phyloP scores from a whole-genome alignment of 2,888 invertebrate species.

The Heliconius sara region DNA sequence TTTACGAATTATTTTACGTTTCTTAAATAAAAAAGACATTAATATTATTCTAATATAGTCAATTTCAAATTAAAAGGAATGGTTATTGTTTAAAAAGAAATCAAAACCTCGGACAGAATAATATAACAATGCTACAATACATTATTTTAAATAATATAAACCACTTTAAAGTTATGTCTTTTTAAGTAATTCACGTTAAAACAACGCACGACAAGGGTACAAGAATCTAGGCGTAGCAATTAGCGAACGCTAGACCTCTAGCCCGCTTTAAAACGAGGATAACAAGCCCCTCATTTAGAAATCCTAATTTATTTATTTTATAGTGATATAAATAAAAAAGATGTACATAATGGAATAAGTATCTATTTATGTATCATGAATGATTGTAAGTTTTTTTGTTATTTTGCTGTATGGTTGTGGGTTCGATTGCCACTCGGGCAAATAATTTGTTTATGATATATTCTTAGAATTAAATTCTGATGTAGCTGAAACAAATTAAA shows the following conservation, averaged over 20 bases:
- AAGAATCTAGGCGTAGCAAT: constrained; percentile 30
- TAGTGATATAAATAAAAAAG: not conserved
- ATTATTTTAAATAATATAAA: not conserved
- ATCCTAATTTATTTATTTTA: constrained; percentile 28
- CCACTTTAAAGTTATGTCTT: constrained; percentile 2
- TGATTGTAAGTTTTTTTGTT: not conserved
- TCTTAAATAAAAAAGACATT: no score
- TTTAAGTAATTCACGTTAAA: not conserved
- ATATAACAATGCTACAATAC: not conserved
- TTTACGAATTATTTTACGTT: no score
- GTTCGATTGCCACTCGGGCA: no score
- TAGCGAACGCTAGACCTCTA: constrained; percentile 16
- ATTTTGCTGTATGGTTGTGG: not conserved
- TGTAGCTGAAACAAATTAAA: no score
- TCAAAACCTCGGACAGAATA: no score
- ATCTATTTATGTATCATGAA: no score
- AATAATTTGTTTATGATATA: no score
- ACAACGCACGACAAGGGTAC: not conserved
- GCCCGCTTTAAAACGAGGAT: constrained; percentile 18
- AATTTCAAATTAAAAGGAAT: no score
- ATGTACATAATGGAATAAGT: not conserved
- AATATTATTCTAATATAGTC: no score
- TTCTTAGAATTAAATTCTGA: no score
- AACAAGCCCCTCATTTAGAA: constrained; percentile 32
- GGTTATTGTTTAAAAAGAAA: no score